phyloP scores from a whole-genome alignment of 2,888 invertebrate genomes.

The Boloria selene region DNA sequence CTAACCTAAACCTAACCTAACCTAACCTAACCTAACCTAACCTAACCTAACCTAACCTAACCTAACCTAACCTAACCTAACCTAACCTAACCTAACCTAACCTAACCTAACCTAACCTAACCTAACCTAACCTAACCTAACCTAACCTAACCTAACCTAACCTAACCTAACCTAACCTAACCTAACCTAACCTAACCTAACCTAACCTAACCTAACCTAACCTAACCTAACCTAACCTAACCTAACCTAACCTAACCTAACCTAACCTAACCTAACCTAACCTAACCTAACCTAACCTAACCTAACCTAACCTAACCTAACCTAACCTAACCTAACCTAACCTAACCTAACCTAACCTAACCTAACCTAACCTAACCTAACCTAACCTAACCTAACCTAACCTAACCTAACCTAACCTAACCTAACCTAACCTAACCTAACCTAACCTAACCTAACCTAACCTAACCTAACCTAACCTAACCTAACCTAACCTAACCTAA shows the following conservation, averaged over 20 bases:
- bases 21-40: slow-evolving; percentile 32
- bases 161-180: slow-evolving; percentile 29
- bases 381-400: slow-evolving; percentile 41
- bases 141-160: slow-evolving; percentile 26
- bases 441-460: slow-evolving; percentile 41
- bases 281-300: slow-evolving; percentile 33
- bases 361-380: slow-evolving; percentile 40
- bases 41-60: slow-evolving; percentile 33
- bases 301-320: slow-evolving; percentile 34
- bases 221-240: slow-evolving; percentile 36
- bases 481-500: slow-evolving; percentile 42
- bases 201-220: slow-evolving; percentile 30
- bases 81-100: slow-evolving; percentile 30
- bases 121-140: slow-evolving; percentile 27
- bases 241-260: slow-evolving; percentile 30
- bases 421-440: slow-evolving; percentile 41
- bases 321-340: slow-evolving; percentile 37
- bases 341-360: slow-evolving; percentile 37
- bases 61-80: slow-evolving; percentile 34
- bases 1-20: slow-evolving; percentile 5
- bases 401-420: slow-evolving; percentile 40
- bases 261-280: slow-evolving; percentile 33
- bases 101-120: slow-evolving; percentile 21
- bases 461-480: slow-evolving; percentile 41
- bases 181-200: slow-evolving; percentile 15